Evolutionary conservation across 1,140 invertebrate genomes (phyloP).

Genomic region (Anagrus nilaparvatae): DNA sequence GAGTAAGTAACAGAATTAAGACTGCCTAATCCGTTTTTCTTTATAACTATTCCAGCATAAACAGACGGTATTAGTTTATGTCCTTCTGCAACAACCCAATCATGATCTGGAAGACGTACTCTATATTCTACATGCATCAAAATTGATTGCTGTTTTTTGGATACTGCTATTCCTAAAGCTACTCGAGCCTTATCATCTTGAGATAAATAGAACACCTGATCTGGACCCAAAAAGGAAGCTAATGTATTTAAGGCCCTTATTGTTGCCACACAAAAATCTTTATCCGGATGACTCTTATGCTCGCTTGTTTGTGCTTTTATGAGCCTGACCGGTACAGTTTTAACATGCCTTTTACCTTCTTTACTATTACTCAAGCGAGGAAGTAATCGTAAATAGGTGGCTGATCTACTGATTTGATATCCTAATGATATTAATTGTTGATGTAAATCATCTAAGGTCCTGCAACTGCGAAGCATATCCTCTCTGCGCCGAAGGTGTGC

Average conservation of each 20-base stretch:
- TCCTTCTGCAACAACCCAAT: background rate
- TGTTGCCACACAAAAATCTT: conserved; percentile 3
- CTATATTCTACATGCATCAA: conserved; percentile 33
- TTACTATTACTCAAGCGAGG: background rate
- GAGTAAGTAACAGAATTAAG: background rate
- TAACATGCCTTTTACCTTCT: conserved; percentile 5
- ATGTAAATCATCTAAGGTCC: conserved; percentile 2
- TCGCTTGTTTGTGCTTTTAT: background rate
- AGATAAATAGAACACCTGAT: conserved; percentile 21
- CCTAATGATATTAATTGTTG: background rate
- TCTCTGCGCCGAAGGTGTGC: too few species aligned
- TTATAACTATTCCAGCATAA: background rate
- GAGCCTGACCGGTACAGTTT: conserved; percentile 9
- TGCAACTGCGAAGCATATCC: too few species aligned
- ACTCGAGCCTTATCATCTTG: conserved; percentile 38
- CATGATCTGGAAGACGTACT: conserved; percentile 12
- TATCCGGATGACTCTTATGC: conserved; percentile 4
- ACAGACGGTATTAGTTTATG: background rate
- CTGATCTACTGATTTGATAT: conserved; percentile 1
- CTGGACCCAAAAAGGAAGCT: conserved; percentile 14
- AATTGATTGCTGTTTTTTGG: conserved; percentile 27
- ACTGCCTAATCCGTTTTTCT: background rate
- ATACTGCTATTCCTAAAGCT: conserved; percentile 32
- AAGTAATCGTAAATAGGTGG: conserved; percentile 6
- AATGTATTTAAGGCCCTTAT: conserved; percentile 3